Conservation (phyloP, 2,797 vertebrate genomes). For the Myotis myotis region DNA sequence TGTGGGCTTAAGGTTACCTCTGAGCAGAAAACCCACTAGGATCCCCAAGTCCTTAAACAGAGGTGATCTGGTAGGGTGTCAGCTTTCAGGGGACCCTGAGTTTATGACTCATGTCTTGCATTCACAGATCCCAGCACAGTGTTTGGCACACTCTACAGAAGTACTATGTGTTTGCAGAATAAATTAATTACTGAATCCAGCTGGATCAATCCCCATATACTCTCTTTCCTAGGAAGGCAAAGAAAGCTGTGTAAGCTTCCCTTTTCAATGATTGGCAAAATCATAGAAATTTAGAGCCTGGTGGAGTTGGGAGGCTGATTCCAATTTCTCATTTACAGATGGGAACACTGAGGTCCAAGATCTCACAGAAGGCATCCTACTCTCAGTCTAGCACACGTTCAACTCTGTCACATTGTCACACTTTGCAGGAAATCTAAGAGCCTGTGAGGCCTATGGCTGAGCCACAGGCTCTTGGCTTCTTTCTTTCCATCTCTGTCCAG, state of each 20-base stretch:
- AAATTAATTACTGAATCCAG: slow-evolving; percentile 45
- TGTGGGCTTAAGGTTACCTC: neutral
- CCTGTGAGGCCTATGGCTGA: neutral
- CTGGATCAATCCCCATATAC: neutral
- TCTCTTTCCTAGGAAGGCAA: slow-evolving; percentile 47
- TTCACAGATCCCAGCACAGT: neutral
- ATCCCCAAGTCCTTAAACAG: neutral
- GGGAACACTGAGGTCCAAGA: slow-evolving; percentile 61
- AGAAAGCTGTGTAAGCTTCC: slow-evolving; percentile 49
- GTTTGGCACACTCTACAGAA: slow-evolving; percentile 2
- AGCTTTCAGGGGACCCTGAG: neutral
- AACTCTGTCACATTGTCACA: neutral
- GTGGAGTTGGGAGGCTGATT: neutral
- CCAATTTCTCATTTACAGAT: slow-evolving; percentile 67
- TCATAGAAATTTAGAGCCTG: neutral
- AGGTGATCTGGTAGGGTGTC: neutral
- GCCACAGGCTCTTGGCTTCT: slow-evolving; percentile 11
- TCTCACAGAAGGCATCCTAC: slow-evolving; percentile 54
- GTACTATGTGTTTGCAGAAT: neutral
- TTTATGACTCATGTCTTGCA: neutral
- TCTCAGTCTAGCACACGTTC: slow-evolving; percentile 46
- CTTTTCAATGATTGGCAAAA: slow-evolving; percentile 56
- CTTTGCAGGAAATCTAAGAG: slow-evolving; percentile 42
- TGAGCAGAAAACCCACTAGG: neutral
- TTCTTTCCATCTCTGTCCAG: slow-evolving; percentile 39